phyloP scores from a whole-genome alignment of 2,888 invertebrate species.

The Lepetodrilus schrolli region DNA sequence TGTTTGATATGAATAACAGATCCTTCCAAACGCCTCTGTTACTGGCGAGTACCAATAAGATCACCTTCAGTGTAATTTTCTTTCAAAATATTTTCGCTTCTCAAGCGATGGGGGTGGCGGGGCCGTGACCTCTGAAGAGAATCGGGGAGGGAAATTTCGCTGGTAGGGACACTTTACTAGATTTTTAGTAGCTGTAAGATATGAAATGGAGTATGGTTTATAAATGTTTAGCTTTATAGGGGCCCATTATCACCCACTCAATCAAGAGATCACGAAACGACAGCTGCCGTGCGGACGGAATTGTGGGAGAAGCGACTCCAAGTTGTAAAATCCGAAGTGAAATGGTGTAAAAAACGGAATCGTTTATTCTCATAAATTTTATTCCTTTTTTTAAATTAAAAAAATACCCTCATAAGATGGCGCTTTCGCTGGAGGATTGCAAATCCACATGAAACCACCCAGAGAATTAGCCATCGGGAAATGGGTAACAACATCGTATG shows the following conservation, averaged over 20 bases:
- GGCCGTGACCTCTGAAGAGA: not conserved
- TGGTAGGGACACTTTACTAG: not conserved
- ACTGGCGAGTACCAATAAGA: not conserved
- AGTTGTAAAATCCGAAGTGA: not conserved
- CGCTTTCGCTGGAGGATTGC: too few species aligned
- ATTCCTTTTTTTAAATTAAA: not conserved
- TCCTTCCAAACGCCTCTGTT: not conserved
- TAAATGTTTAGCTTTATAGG: conserved; percentile 11
- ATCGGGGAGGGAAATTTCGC: not conserved
- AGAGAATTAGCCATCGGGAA: too few species aligned
- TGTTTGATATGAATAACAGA: conserved; percentile 21
- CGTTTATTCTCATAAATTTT: conserved; percentile 12
- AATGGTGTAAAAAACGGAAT: conserved; percentile 22
- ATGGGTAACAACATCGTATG: too few species aligned
- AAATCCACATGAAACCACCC: too few species aligned
- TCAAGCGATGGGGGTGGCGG: not conserved
- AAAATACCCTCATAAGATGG: too few species aligned
- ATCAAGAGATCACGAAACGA: conserved; percentile 15
- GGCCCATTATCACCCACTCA: conserved; percentile 3
- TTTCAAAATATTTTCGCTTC: conserved; percentile 21
- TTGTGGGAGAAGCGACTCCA: conserved; percentile 6
- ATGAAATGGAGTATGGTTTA: conserved; percentile 9
- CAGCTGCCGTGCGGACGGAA: conserved; percentile 24
- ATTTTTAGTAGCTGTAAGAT: not conserved
- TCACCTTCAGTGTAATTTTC: conserved; percentile 16